Conservation (phyloP, 2,888 invertebrate species). For the Eudasyphora cyanicolor region DNA sequence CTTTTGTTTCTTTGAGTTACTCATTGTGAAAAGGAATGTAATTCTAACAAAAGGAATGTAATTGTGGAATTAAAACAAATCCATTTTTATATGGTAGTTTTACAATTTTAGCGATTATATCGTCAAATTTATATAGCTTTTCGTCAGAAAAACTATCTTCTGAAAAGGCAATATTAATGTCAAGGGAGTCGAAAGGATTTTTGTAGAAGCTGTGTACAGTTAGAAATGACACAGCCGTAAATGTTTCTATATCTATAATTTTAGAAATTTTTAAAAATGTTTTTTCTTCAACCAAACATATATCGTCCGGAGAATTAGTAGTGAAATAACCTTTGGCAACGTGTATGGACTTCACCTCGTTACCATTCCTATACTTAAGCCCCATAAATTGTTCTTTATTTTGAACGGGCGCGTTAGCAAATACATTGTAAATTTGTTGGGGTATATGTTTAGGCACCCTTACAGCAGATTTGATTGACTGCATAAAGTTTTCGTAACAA, state of each 20-base stretch:
- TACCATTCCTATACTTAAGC: neutral
- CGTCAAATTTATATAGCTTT: neutral
- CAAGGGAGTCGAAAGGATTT: neutral
- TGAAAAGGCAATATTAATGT: neutral
- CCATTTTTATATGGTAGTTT: neutral
- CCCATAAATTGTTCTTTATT: neutral
- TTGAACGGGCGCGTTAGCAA: neutral
- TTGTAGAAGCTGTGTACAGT: neutral
- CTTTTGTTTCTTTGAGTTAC: conserved; percentile 11
- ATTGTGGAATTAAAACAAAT: conserved; percentile 17
- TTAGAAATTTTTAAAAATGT: neutral
- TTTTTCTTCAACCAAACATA: neutral
- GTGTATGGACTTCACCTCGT: neutral
- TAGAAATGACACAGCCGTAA: neutral
- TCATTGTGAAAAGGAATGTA: neutral
- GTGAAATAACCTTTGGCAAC: neutral
- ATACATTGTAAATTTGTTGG: neutral
- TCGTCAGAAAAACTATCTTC: neutral
- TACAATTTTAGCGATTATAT: neutral
- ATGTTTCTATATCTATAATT: neutral
- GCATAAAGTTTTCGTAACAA: conserved; percentile 28
- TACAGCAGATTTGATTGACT: neutral
- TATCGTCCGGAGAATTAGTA: neutral
- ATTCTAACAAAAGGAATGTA: neutral
- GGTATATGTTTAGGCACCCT: neutral